These are phyloP conservation scores for Danaus melanippus DNA, from an alignment of 1,140 invertebrate species.

Conservation along the genomic window DNA sequence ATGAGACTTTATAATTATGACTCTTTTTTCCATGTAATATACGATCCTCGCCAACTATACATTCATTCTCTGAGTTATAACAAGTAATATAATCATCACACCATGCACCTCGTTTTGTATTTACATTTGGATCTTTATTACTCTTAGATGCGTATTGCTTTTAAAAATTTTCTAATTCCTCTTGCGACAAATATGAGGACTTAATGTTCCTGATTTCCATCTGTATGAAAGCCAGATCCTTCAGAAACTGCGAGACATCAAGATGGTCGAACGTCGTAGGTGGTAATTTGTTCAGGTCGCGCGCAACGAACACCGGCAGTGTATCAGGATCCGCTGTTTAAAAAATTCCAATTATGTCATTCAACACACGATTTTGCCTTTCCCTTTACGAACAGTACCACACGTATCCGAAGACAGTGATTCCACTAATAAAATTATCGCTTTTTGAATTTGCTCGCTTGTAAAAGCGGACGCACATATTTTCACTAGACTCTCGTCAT, in stretches of 20 bases:
- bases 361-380: slow-evolving; percentile 15
- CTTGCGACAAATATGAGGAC: slow-evolving; percentile 11
- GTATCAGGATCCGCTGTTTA: slow-evolving; percentile 13
- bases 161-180: slow-evolving; percentile 16
- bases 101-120: too few species aligned
- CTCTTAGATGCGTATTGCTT: too few species aligned
- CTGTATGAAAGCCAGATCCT: slow-evolving; percentile 9
- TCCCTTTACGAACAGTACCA: neutral
- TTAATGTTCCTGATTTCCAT: slow-evolving; percentile 21
- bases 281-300: slow-evolving; percentile 15
- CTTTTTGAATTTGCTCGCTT: slow-evolving; percentile 2
- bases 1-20: too few species aligned
- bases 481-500: slow-evolving; percentile 2
- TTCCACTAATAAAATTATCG: neutral
- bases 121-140: too few species aligned
- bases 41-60: too few species aligned
- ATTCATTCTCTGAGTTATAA: too few species aligned
- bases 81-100: too few species aligned
- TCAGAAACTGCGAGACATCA: slow-evolving; percentile 13
- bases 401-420: neutral
- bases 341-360: slow-evolving; percentile 12
- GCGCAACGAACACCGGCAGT: slow-evolving; percentile 13
- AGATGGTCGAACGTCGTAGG: slow-evolving; percentile 20
- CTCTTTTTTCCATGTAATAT: too few species aligned
- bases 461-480: slow-evolving; percentile 6